These are phyloP conservation scores for Stegodyphus mimosarum DNA, from an alignment of 1,140 invertebrate genomes.

Conservation along the genomic window DNA sequence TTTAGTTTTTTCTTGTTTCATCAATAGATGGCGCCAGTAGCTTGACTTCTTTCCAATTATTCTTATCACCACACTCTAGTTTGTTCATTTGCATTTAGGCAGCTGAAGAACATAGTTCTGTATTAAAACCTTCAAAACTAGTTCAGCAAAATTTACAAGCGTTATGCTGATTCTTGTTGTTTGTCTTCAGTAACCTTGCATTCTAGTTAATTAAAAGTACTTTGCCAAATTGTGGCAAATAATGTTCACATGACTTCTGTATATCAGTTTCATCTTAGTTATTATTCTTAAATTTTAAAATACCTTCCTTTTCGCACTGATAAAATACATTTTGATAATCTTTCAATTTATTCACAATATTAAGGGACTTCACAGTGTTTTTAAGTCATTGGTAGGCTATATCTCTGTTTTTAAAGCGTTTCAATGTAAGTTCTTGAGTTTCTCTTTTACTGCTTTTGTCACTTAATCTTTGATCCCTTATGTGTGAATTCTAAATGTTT, in stretches of 20 bases:
- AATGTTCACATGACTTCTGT: background rate
- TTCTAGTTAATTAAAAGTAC: too few species aligned
- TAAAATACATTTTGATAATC: background rate
- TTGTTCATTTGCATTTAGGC: too few species aligned
- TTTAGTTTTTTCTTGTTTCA: too few species aligned
- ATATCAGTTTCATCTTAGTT: background rate
- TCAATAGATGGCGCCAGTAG: too few species aligned
- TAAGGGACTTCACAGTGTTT: background rate
- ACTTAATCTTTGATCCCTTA: background rate
- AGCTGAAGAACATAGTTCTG: too few species aligned
- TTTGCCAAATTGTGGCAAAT: background rate
- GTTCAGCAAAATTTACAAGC: too few species aligned
- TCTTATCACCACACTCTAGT: too few species aligned
- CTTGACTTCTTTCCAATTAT: too few species aligned
- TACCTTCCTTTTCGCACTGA: background rate
- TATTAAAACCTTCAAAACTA: too few species aligned
- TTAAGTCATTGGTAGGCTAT: background rate
- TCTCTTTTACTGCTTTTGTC: background rate
- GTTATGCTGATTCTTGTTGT: too few species aligned
- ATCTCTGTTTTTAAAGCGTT: background rate
- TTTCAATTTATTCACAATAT: background rate
- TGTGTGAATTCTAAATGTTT: background rate
- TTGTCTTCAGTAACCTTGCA: too few species aligned
- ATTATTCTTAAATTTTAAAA: background rate
- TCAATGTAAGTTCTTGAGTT: background rate